Evolutionary conservation across 2,888 invertebrate genomes (phyloP), one percentile per base, ranked within the genome.

Genomic region (Polymixis lichenea): DNA sequence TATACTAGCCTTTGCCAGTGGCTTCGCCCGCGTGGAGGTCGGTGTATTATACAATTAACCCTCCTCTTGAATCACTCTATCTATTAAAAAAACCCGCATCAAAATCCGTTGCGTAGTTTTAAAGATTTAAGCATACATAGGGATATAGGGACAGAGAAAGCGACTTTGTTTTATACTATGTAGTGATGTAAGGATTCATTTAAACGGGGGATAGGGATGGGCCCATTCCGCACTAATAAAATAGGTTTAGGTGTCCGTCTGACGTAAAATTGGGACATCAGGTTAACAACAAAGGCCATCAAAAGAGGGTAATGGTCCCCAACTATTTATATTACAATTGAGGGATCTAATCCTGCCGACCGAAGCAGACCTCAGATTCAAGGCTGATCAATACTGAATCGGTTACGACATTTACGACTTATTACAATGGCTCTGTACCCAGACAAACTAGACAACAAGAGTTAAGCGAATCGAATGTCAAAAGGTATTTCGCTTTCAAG

Each of bases 261-360:
- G 32, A 53, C 61, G 53, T 69, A 46, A 69, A 69, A 69, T 76
- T 55, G 76, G 68, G 15, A 46, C 46, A 69, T 69, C 69, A 61
- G 61, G 49, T 70, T 77, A 38, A 61, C 69, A 76, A 77, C 53
- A 61, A 55, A 61, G 32, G 53, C 60, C 32, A 77, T 69, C 25
- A 68, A 68, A 76, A 69, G 46, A 69, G 25, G 46, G 60, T 75
- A 60, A 68, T 75, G 60, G 43, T 76, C 25, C 53, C 46, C 25
- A 75, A 68, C 76, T 61, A 77, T 76, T 69, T 53, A 68, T 77
- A 75, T 75, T 68, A 46, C 53, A n/a, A 68, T 53, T 76, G 58
- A 62, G 58, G 43, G 67, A 43, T 53, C 51, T n/a, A 60, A 67
- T 51, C 61, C 6, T 76, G 60, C 32, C n/a, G 60, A 61, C 17